Conservation (phyloP, 2,113 vertebrate species). For the Laterallus jamaicensis region DNA sequence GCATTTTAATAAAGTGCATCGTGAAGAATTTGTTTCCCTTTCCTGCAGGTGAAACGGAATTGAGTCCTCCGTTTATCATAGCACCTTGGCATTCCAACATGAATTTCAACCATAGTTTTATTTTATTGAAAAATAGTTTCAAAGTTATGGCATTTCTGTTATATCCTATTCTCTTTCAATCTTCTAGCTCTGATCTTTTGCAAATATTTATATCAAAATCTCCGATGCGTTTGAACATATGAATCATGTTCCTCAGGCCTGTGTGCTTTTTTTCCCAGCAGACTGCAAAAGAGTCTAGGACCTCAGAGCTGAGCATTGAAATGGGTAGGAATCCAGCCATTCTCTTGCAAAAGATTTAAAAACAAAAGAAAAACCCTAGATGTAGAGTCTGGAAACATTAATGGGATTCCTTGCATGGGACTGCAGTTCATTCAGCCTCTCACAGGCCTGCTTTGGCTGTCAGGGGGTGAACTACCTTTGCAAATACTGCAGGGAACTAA, state of each 20-base stretch:
- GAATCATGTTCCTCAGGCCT: not conserved
- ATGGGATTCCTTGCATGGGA: not conserved
- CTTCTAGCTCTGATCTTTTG: not conserved
- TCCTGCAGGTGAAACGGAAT: not conserved
- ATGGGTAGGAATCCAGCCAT: not conserved
- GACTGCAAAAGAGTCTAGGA: not conserved
- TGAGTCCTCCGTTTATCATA: not conserved
- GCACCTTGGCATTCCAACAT: not conserved
- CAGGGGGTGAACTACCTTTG: not conserved
- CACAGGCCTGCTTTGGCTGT: not conserved
- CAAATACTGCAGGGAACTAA: not conserved
- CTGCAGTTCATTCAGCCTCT: not conserved
- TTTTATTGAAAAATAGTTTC: not conserved
- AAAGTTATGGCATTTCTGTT: not conserved
- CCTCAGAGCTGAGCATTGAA: not conserved
- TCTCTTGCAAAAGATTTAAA: not conserved
- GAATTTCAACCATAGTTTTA: not conserved
- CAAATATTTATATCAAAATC: not conserved
- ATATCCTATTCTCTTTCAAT: not conserved
- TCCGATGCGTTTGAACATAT: not conserved
- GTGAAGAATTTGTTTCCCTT: not conserved
- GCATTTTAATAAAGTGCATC: conserved; percentile 46
- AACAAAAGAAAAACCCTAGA: not conserved
- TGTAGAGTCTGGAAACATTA: not conserved
- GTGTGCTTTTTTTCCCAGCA: not conserved